Evolutionary conservation across 2,888 invertebrate species (phyloP), one percentile per base, ranked within the genome.

Genomic region (Trissoscelio sp.): DNA sequence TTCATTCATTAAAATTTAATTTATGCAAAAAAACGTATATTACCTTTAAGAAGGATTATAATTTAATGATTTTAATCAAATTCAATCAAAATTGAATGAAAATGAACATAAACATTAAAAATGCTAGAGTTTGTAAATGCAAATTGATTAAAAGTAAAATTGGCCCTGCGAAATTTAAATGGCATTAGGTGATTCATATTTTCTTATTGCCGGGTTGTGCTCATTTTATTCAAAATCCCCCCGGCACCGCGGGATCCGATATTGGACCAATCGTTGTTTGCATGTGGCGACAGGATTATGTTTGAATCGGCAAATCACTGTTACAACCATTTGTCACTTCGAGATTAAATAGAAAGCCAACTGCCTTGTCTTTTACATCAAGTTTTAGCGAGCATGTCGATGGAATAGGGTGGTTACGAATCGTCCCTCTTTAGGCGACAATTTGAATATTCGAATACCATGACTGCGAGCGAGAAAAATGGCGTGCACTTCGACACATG

Each of bases 281-380:
- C 87, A 86, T 87, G 89, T 86, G 88, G 88, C 86, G 88, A 89
- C 86, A 84, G 87, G 89, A 88, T 88, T 89, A 88, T 83, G 86
- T 88, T 89, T 87, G 88, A 90, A 86, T 89, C 89, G 87, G 86
- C 88, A 86, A 89, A 89, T 89, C 89, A 87, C 88, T 84, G 87
- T 86, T 85, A 85, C 85, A 85, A 84, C 88, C 88, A 90, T 90
- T 90, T 89, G 90, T 90, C 90, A 90, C 88, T 85, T 86, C 84
- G 87, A 89, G 90, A 90, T 90, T 90, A 90, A 89, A 88, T 85
- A 84, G 87, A 86, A 87, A 89, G 88, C 88, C 88, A 86, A 87
- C 86, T 87, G 88, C 86, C 87, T 87, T 85, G 72, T 80, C 69
- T 78, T 80, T 80, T 67, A 53, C 70, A 58, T 66, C 48, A 64